Conservation (phyloP, 2,797 vertebrate genomes). For the Hozukius guyotensis region DNA sequence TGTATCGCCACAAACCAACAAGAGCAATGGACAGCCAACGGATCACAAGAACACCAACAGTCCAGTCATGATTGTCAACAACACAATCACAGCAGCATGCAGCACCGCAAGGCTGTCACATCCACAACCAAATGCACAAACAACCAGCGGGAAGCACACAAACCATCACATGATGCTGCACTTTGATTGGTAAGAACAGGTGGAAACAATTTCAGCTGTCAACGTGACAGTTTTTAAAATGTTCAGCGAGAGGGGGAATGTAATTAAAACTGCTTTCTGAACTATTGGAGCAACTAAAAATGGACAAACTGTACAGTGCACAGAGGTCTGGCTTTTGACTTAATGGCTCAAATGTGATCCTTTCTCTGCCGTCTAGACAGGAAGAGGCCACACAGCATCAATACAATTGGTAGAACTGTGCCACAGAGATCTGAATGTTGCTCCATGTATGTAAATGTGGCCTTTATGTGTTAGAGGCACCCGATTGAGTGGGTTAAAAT, state of each 20-base stretch:
- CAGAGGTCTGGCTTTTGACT: slow-evolving; percentile 39
- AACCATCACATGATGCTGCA: background rate
- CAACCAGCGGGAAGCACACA: slow-evolving; percentile 9
- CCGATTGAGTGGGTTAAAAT: background rate
- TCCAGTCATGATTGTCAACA: slow-evolving; percentile 11
- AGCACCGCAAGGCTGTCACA: slow-evolving; percentile 27
- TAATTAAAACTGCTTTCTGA: slow-evolving; percentile 8
- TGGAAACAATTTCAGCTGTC: background rate
- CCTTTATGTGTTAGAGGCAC: background rate
- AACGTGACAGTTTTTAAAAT: background rate
- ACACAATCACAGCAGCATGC: slow-evolving; percentile 46
- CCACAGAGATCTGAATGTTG: slow-evolving; percentile 8
- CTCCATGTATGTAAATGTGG: slow-evolving; percentile 6
- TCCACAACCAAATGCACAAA: slow-evolving; percentile 26
- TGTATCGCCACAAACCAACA: slow-evolving; percentile 22
- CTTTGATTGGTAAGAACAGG: background rate
- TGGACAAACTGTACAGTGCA: background rate
- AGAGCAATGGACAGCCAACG: slow-evolving; percentile 5
- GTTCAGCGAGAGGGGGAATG: background rate
- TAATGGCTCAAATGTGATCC: slow-evolving; percentile 30
- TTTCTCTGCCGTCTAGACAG: slow-evolving; percentile 37
- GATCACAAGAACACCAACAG: slow-evolving; percentile 16
- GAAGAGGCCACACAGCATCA: slow-evolving; percentile 26
- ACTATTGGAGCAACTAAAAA: background rate
- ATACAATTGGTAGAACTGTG: background rate